phyloP scores from a whole-genome alignment of 2,797 vertebrate genomes.

The Tapera naevia region DNA sequence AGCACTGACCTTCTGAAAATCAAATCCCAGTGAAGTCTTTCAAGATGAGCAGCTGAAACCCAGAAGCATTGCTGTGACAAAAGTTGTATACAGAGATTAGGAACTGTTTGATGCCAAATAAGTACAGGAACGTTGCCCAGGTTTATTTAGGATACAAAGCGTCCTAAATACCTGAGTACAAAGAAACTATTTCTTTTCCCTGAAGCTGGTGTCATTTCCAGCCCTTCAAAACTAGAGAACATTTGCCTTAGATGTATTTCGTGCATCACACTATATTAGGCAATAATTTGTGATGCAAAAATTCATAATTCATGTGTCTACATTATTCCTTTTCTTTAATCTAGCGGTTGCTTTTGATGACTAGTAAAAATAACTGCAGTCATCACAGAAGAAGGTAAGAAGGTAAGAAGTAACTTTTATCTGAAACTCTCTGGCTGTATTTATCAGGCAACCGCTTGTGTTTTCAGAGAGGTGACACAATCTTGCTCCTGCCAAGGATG shows the following conservation, averaged over 20 bases:
- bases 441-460: background rate
- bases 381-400: background rate
- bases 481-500: background rate
- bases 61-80: background rate
- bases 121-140: background rate
- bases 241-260: constrained; percentile 7
- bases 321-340: constrained; percentile 34
- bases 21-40: background rate
- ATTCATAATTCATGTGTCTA: constrained; percentile 47
- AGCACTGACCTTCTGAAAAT: background rate
- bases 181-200: background rate
- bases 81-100: background rate
- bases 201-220: background rate
- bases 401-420: constrained; percentile 7
- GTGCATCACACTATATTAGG: constrained; percentile 3
- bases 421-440: background rate
- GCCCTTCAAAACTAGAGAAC: background rate
- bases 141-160: background rate
- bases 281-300: constrained; percentile 20
- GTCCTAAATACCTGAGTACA: no score
- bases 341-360: constrained; percentile 23
- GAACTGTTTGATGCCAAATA: background rate
- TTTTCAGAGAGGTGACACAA: background rate
- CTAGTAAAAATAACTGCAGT: constrained; percentile 38
- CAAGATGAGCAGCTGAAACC: background rate